Base-by-base conservation (phyloP, 1,140 invertebrate species). In the Trypoxylus dichotomus region DNA sequence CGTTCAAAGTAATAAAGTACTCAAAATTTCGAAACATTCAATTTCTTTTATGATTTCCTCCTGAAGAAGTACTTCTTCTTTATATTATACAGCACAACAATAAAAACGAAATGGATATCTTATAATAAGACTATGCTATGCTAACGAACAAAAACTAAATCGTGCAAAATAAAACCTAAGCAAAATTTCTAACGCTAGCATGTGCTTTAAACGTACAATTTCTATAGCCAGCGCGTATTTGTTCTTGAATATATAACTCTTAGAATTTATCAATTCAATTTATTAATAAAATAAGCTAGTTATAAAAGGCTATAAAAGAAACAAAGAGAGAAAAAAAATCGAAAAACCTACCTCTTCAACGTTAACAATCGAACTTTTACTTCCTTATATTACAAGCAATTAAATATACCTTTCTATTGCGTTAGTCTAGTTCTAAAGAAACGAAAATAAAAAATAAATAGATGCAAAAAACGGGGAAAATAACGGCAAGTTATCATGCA, bases 161-260 rank as follows among this genome's bases (percentile, higher is more conserved):
- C 60, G 60, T 68, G 60, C 60, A 68, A 68, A 68, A 68, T 68
- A 68, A 54, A 68, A 68, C 60, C 60, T 68, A 68, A 68, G 60
- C 60, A 68, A 68, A 68, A 68, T 68, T 68, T 68, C 60, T 68
- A 68, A 3, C 5, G 24, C 24, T 24, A 68, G 25, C 24, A 25
- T 68, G 21, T 29, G 60, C 0, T 25, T n/a, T 68, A 68, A 27
- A n/a, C 15, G 21, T 19, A 8, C 7, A 19, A 19, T 58, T 58
- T 19, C 47, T 58, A 10, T 5, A 58, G 21, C 15, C 13, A 5
- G 15, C 7, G 13, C 7, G 15, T 15, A 71, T 19, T 71, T 27
- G 7, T 25, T 19, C 21, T 0, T 71, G 13, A 15, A 27, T 19
- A 24, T 32, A 71, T 71, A n/a, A n/a, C n/a, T n/a, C n/a, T n/a